Evolutionary conservation across 2,113 vertebrate genomes (phyloP).

Genomic region (Philantomba maxwellii): DNA sequence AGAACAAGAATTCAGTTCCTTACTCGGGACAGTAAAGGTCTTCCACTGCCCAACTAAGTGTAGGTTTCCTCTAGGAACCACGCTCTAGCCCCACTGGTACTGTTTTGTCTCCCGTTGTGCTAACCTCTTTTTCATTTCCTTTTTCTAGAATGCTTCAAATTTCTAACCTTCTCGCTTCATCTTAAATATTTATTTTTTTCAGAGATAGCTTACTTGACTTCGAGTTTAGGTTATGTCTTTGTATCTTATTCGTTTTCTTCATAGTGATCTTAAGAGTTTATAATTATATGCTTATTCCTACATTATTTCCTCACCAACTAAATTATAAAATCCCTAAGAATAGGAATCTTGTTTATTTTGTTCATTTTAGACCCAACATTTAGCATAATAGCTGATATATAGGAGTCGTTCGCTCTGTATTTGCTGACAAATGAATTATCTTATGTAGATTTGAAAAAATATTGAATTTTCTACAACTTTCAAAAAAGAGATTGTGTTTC

Average conservation of each 20-base stretch:
- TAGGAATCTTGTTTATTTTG: not conserved
- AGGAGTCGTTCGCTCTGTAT: not conserved
- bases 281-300: not conserved
- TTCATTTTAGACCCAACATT: not conserved
- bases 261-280: not conserved
- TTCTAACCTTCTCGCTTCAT: not conserved
- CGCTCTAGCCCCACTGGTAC: not conserved
- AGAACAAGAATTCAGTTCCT: not conserved
- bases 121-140: not conserved
- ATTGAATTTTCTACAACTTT: not conserved
- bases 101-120: not conserved
- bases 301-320: not conserved
- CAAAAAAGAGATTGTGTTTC: not conserved
- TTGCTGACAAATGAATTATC: not conserved
- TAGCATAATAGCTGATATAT: not conserved
- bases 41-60: not conserved
- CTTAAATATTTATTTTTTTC: not conserved
- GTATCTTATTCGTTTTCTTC: not conserved
- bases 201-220: not conserved
- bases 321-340: not conserved
- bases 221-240: not conserved
- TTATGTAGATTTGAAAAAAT: conserved; percentile 16
- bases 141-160: not conserved
- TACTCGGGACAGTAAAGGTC: not conserved
- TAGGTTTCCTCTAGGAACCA: not conserved